A percentile compares a stretch with the other conserved stretches of the same genome.
phyloP scores from a whole-genome alignment of 2,113 vertebrate genomes.

The Bothrops jararaca region DNA sequence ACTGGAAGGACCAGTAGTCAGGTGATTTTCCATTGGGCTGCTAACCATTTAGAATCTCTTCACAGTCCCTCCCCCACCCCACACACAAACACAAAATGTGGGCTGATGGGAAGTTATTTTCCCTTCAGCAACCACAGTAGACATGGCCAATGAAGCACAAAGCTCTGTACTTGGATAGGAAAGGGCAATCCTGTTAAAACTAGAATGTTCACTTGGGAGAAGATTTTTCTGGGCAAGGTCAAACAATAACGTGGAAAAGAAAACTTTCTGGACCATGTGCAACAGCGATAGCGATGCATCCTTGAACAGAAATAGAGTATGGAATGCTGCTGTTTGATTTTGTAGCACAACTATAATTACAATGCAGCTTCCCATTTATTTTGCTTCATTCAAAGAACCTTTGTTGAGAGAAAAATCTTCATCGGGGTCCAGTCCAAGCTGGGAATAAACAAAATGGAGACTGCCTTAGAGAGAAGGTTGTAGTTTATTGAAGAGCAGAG shows the following conservation, averaged over 20 bases:
- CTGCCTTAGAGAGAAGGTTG: too few species aligned
- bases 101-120: neutral
- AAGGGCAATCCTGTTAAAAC: neutral
- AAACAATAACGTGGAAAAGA: neutral
- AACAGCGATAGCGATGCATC: neutral
- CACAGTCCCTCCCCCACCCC: neutral
- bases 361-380: neutral
- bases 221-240: neutral
- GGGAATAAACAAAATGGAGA: too few species aligned
- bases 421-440: too few species aligned
- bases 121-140: neutral
- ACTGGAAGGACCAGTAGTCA: neutral
- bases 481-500: too few species aligned
- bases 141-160: neutral
- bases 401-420: neutral
- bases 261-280: neutral
- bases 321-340: neutral
- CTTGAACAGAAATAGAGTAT: neutral
- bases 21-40: neutral
- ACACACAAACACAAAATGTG: neutral
- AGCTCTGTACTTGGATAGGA: neutral
- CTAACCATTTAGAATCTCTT: neutral
- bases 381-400: neutral
- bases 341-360: neutral
- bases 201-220: neutral